Percentiles rank a stretch among this genome's conserved stretches.
These are phyloP conservation scores for Bhutanitis thaidina DNA, from an alignment of 2,888 invertebrate species.

Conservation along the genomic window DNA sequence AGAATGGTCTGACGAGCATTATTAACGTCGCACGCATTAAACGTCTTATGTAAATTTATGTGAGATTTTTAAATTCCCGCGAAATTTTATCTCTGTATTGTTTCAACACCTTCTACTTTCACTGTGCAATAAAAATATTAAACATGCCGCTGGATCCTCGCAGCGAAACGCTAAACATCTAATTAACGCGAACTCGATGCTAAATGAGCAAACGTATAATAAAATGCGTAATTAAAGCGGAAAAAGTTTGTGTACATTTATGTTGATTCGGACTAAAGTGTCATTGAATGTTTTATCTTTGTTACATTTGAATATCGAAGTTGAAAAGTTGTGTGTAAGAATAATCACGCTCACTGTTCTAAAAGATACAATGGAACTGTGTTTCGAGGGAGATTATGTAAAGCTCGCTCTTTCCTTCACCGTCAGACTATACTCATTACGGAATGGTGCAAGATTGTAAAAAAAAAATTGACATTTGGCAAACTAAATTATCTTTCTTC, in stretches of 20 bases:
- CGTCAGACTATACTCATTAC: too few species aligned
- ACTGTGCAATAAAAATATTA: constrained; percentile 2
- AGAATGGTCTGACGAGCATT: background rate
- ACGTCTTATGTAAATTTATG: constrained; percentile 11
- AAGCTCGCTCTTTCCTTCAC: too few species aligned
- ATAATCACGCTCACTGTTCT: too few species aligned
- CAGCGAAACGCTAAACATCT: background rate
- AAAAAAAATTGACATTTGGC: too few species aligned
- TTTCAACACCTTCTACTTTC: constrained; percentile 10
- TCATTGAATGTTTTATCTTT: too few species aligned
- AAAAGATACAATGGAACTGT: too few species aligned
- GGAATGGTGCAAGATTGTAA: too few species aligned
- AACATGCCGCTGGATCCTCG: background rate
- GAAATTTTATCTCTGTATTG: constrained; percentile 9
- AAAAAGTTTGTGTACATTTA: background rate
- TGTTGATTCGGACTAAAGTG: too few species aligned
- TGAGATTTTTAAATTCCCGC: constrained; percentile 17
- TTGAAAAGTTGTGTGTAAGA: too few species aligned
- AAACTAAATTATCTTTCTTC: too few species aligned
- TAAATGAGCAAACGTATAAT: background rate
- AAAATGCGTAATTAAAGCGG: background rate
- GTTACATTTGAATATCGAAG: too few species aligned
- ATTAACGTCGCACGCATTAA: background rate
- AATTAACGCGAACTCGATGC: background rate
- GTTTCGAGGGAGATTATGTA: too few species aligned